Percentiles rank a stretch among this genome's conserved stretches.
Evolutionary conservation across 2,888 invertebrate genomes (phyloP).

Genomic region (Pherbina coryleti): DNA sequence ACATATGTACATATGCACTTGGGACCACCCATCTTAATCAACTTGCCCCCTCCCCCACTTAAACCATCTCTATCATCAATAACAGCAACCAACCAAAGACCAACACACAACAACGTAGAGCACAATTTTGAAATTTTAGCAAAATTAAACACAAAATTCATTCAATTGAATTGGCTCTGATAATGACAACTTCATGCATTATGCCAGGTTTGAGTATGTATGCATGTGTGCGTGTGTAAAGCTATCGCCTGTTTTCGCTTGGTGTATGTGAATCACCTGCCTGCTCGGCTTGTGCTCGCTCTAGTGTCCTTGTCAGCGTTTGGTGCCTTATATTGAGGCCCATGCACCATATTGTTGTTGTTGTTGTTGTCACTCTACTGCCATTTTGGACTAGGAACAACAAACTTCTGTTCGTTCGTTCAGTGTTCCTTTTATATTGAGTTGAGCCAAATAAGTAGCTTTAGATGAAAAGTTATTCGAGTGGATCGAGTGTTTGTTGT

Average conservation of each 20-base stretch:
- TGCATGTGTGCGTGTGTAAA: neutral
- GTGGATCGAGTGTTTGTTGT: neutral
- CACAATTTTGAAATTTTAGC: constrained; percentile 55
- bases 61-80: neutral
- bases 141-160: constrained; percentile 60
- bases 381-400: neutral
- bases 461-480: neutral
- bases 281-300: neutral
- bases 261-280: neutral
- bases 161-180: constrained; percentile 63
- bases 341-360: neutral
- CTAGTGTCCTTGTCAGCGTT: neutral
- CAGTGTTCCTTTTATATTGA: neutral
- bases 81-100: constrained; percentile 26
- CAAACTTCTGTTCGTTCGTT: constrained; percentile 2
- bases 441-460: constrained; percentile 2
- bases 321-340: neutral
- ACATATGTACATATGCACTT: neutral
- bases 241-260: neutral
- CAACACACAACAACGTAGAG: constrained; percentile 38
- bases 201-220: constrained; percentile 46
- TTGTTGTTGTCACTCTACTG: constrained; percentile 21
- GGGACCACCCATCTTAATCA: neutral
- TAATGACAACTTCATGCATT: constrained; percentile 61
- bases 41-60: neutral